Base-by-base conservation (phyloP, 2,888 invertebrate species). In the Drosophila cyrtoloma region DNA sequence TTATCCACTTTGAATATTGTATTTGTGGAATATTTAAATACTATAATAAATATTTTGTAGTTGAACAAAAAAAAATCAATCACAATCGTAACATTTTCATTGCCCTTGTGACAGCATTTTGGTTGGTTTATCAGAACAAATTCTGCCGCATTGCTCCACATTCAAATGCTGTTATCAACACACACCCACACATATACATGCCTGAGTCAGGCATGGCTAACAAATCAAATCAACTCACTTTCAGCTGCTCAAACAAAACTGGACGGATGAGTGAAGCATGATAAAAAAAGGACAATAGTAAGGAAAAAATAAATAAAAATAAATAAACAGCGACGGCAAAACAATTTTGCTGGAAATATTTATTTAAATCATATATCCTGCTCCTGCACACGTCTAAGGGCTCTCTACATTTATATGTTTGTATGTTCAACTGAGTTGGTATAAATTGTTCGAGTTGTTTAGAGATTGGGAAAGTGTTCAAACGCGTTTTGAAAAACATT, bases 261-360 rank as follows among this genome's bases (percentile, higher is more conserved):
- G 67, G 47, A 67, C 61, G 61, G 59, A 16, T 7, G 5, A 61
- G 32, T 28, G 16, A 79, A 61, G 63, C 44, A 28, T 51, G 57
- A 55, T 67, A 30, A 55, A 65, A 72, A 69, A 62, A 39, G 50
- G 50, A 64, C 6, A 42, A 63, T 56, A 39, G 26, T 47, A 7
- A 2, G 35, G 35, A 28, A 14, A 19, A 35, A 22, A 37, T 67
- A 71, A 5, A 53, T 22, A 35, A 30, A 19, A 33, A 71, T 68
- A 61, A 56, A 26, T 42, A 65, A 63, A 63, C 55, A 47, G 22
- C 14, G 39, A 67, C 10, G 16, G 37, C 51, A 79, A 80, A 82
- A 76, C 72, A 77, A 75, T 75, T 69, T 80, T 71, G 65, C 73
- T 75, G 78, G 58, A 84, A 84, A 86, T 80, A 82, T 84, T 82